Percentiles rank a stretch among this genome's conserved stretches.
These are phyloP conservation scores for Hecatera dysodea DNA, from an alignment of 2,888 invertebrate genomes.

Conservation along the genomic window DNA sequence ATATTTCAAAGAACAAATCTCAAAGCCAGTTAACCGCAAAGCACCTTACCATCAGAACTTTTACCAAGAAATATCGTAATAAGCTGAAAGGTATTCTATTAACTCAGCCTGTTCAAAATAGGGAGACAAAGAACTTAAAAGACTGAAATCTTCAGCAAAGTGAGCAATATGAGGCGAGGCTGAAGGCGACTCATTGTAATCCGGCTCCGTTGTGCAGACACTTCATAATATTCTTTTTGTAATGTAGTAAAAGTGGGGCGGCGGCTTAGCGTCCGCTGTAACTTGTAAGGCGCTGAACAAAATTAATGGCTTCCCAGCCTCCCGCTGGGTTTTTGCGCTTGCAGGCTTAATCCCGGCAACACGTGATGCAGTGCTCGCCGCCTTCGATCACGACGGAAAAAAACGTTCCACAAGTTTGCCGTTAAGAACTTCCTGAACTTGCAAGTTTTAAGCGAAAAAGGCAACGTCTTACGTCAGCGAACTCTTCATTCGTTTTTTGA, in stretches of 20 bases:
- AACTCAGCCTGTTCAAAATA: slow-evolving; percentile 40
- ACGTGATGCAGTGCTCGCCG: slow-evolving; percentile 74
- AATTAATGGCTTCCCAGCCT: slow-evolving; percentile 79
- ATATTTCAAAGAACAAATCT: slow-evolving; percentile 23
- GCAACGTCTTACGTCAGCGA: slow-evolving; percentile 39
- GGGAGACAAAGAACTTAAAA: slow-evolving; percentile 53
- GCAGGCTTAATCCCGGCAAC: slow-evolving; percentile 76
- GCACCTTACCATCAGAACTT: slow-evolving; percentile 1
- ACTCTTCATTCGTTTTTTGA: slow-evolving; percentile 46
- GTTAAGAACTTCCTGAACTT: slow-evolving; percentile 54
- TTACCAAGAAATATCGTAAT: slow-evolving; percentile 38
- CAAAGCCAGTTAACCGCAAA: slow-evolving; percentile 16
- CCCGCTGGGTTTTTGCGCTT: slow-evolving; percentile 67
- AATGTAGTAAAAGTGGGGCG: slow-evolving; percentile 73
- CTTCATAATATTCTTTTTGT: slow-evolving; percentile 77
- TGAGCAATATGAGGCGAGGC: slow-evolving; percentile 65
- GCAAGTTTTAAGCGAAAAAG: slow-evolving; percentile 59
- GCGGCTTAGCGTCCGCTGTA: slow-evolving; percentile 77
- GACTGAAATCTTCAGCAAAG: slow-evolving; percentile 64
- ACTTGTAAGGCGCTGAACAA: slow-evolving; percentile 82
- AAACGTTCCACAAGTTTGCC: slow-evolving; percentile 62
- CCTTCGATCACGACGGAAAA: slow-evolving; percentile 59
- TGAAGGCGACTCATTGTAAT: slow-evolving; percentile 74
- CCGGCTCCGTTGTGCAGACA: slow-evolving; percentile 68
- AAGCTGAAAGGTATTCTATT: slow-evolving; percentile 58